Percentiles rank a stretch among this genome's conserved stretches.
Conservation (phyloP, 2,888 invertebrate species). For the Torymus auratus region DNA sequence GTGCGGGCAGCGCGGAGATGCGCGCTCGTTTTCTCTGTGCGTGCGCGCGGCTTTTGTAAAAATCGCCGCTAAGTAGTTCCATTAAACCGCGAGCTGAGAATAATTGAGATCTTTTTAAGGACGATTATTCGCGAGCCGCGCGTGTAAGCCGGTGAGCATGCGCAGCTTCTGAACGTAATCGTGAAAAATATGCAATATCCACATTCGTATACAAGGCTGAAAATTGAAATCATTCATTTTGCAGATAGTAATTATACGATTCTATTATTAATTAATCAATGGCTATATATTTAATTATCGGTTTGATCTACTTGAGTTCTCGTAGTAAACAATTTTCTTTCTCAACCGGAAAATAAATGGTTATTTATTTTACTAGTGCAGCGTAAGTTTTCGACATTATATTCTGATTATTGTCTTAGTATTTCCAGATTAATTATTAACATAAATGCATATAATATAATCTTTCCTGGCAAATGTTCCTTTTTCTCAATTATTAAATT, state of each 20-base stretch:
- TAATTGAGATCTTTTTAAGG: conserved; percentile 51
- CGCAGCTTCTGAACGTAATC: not conserved
- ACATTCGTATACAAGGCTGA: conserved; percentile 3
- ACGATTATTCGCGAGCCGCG: conserved; percentile 41
- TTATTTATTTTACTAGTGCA: too few species aligned
- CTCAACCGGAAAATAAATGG: too few species aligned
- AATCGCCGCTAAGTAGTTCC: conserved; percentile 48
- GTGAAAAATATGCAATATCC: conserved; percentile 28
- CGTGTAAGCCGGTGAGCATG: not conserved
- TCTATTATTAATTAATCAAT: conserved; percentile 52
- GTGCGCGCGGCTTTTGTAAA: conserved; percentile 26
- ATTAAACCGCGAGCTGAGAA: conserved; percentile 47
- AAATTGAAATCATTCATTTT: conserved; percentile 50
- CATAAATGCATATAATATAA: too few species aligned
- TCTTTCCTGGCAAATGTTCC: too few species aligned
- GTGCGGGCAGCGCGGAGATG: conserved; percentile 1
- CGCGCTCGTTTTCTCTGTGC: not conserved
- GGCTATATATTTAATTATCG: conserved; percentile 37
- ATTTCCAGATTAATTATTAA: too few species aligned
- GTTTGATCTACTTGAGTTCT: not conserved
- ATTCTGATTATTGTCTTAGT: too few species aligned
- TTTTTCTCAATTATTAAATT: too few species aligned
- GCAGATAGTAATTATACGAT: conserved; percentile 38
- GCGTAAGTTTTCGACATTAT: too few species aligned
- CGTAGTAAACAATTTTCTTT: not conserved